Evolutionary conservation across 2,797 vertebrate species (phyloP), one percentile per base, ranked within the genome.

Genomic region (Poecilia velifera): DNA sequence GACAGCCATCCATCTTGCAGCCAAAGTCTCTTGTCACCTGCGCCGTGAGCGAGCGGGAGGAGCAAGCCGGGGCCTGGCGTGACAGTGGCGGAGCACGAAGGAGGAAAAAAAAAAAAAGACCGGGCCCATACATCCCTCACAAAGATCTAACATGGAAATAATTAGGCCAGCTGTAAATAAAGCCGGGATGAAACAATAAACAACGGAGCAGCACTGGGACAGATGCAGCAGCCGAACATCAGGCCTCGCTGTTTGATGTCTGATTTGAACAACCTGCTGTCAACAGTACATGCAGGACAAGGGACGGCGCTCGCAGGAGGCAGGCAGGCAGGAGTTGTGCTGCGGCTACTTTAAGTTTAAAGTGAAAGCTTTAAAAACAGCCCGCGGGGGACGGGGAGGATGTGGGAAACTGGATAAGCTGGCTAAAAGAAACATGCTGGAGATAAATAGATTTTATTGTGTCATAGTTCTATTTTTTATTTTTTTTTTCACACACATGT

Each of bases 1-100:
- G 92, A 93, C 94, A 93, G 76, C 90, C 93, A 95, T 95, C 92
- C 94, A 94, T 96, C 94, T 93, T 91, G 82, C 74, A 76, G 79
- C 84, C 66, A 71, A 88, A 80, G 80, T 89, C 81, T 91, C 74
- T 86, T 86, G 91, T 95, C 92, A 92, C 85, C 89, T 89, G 86
- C 81, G 66, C 80, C 85, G 90, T 80, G 77, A 90, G 87, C 83
- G 78, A 90, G 86, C 81, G 87, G 78, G 76, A 82, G 78, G 79
- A 78, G 10, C 75, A 0, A 20, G 66, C 34, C 78, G 43, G 66
- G 55, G 68, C 51, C 79, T 84, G 76, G 79, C 73, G 31, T 84
- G 85, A 79, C 78, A 57, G 74, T 36, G 76, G 18, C 64, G 73
- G 81, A 84, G 83, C 76, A 86, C 88, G 59, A 87, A 76, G 74